Evolutionary conservation across 2,113 vertebrate species (phyloP), one percentile per base, ranked within the genome.

Genomic region (Odontesthes bonariensis): DNA sequence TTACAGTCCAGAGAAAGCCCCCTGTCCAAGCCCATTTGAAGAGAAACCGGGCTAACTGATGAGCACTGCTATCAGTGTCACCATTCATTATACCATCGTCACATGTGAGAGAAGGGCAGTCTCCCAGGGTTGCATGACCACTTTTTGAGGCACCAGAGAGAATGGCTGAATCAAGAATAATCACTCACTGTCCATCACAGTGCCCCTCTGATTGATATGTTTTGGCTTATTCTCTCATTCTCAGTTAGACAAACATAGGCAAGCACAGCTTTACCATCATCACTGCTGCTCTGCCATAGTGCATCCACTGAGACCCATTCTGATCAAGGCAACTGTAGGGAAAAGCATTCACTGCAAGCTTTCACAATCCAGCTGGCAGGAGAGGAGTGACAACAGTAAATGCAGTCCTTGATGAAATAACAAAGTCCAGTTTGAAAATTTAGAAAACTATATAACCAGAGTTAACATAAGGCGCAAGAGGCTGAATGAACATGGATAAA

Each of bases 401-500:
- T 82, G 75, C 77, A 89, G 84, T 89, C 79, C 76, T 92, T 89
- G 83, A 86, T 89, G 88, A 91, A 65, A 91, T 79, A 92, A 92
- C 67, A 77, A 20, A 90, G 83, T 87, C 86, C 84, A 79, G 82
- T 87, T 88, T 86, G 79, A 86, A 92, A 93, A 92, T 83, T 87
- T 95, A 97, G 87, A 96, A 96, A 95, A 95, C 73, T 86, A 91
- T 89, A 84, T 81, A 92, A 91, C 79, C 83, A 88, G 80, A 93
- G 88, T 86, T 72, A 93, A 94, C 67, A 82, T 94, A 93, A 94
- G 92, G 92, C 92, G 93, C 91, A 89, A 89, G 84, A 94, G 93
- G 92, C 85, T 94, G 91, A 84, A 93, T 91, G 91, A 89, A 82
- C 71, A 90, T 89, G 88, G 81, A 80, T 75, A 90, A 91, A 92